These are phyloP conservation scores for Galeruca laticollis DNA, from an alignment of 2,888 invertebrate species.

Conservation along the genomic window DNA sequence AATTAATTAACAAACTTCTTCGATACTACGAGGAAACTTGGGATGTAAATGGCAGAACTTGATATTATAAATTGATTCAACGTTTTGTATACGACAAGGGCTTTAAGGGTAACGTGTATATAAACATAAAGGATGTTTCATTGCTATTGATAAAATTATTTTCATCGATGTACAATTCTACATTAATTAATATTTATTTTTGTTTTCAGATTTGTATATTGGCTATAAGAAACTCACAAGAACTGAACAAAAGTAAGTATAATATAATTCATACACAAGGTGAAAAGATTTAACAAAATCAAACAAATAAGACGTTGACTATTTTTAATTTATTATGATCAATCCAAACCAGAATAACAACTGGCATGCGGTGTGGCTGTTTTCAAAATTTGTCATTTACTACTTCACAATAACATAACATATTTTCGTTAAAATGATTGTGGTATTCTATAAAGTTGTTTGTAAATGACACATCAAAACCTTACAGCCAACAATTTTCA, in stretches of 20 bases:
- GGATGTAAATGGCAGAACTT: neutral
- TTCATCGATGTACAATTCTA: neutral
- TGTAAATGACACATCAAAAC: too few species aligned
- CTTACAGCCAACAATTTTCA: too few species aligned
- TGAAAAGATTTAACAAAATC: neutral
- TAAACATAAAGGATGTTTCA: neutral
- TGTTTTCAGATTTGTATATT: constrained; percentile 51
- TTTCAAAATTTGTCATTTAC: neutral
- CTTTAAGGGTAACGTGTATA: neutral
- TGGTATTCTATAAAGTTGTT: neutral
- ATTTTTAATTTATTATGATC: constrained; percentile 6
- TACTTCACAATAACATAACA: neutral
- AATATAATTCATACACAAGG: neutral
- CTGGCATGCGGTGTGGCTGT: neutral
- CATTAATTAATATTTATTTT: constrained; percentile 26
- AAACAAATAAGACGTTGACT: neutral
- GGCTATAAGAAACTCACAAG: constrained; percentile 53
- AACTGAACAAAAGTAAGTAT: constrained; percentile 51
- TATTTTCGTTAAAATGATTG: neutral
- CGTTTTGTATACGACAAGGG: neutral
- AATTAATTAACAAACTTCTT: neutral
- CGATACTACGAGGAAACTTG: neutral
- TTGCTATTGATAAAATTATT: too few species aligned
- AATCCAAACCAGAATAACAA: constrained; percentile 5
- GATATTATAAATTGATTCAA: neutral